A percentile compares a stretch with the other conserved stretches of the same genome.
These are phyloP conservation scores for Benitochromis conjunctus DNA, from an alignment of 2,113 vertebrate genomes.

Conservation along the genomic window DNA sequence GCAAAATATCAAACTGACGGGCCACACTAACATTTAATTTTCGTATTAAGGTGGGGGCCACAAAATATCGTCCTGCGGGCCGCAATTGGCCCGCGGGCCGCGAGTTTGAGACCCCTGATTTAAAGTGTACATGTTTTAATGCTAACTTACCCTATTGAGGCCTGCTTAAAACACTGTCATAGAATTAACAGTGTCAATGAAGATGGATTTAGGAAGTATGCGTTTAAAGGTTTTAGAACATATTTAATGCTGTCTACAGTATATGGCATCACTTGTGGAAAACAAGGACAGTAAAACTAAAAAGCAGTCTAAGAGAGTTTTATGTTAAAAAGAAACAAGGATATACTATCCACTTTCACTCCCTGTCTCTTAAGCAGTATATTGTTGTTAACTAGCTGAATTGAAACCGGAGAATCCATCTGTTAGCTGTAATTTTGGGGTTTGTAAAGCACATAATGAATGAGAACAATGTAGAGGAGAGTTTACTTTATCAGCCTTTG, in stretches of 20 bases:
- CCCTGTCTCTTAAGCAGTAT: not conserved
- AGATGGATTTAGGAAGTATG: not conserved
- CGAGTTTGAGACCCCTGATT: too few relatives aligned
- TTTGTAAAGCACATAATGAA: not conserved
- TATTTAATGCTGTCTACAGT: not conserved
- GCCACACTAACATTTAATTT: too few relatives aligned
- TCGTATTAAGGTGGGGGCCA: too few relatives aligned
- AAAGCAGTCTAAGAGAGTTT: not conserved
- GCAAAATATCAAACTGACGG: too few relatives aligned
- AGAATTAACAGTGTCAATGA: not conserved
- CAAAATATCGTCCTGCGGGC: too few relatives aligned
- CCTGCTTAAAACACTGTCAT: not conserved
- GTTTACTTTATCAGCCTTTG: not conserved
- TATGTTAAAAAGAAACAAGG: not conserved
- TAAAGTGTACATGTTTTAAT: not conserved
- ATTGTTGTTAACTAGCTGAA: not conserved
- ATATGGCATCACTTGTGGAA: not conserved
- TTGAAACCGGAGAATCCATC: not conserved
- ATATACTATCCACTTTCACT: not conserved
- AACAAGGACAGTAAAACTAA: not conserved
- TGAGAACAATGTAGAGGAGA: not conserved
- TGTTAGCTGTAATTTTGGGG: not conserved
- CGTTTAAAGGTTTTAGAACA: not conserved
- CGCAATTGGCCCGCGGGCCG: too few relatives aligned
- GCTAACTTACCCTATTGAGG: not conserved